Evolutionary conservation across 2,888 invertebrate genomes (phyloP), one percentile per base, ranked within the genome.

Genomic region (Protodeltote pygarga): DNA sequence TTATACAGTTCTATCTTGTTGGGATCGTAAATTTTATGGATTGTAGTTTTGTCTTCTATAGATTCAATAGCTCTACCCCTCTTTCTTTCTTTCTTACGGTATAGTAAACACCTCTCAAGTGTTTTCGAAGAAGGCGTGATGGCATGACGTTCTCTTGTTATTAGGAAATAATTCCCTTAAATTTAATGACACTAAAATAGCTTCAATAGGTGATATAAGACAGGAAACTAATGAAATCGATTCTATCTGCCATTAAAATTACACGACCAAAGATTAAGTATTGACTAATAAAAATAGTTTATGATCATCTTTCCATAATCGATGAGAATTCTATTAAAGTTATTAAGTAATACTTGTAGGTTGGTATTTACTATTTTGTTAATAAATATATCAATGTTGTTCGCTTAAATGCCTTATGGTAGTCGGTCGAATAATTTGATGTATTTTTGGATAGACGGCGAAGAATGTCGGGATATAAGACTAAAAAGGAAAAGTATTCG

Each of bases 391-490:
- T 14, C 2, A 16, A 16, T 21, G 6, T 9, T 5, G 14, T 23
- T 20, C 5, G 4, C 1, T 19, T n/a, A n/a, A 32, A 41, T 28
- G 16, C 31, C 9, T 28, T 9, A 15, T 17, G 13, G 19, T 25
- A 41, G 15, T 9, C n/a, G 5, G 10, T 8, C 21, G 15, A 1
- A 38, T 39, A 38, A 28, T 31, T 51, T 21, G 9, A 34, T 44
- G 1, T 6, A 9, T 16, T 1, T 6, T 17, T 33, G 17, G 8
- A 16, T 23, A 60, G 61, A 45, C 61, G 34, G 14, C 23, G 38
- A 25, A 31, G 55, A 45, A 55, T 55, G 55, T 34, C 23, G 5
- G 1, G 15, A 24, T 29, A 21, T 45, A 35, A 53, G 61, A 6
- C 19, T 6, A 19, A 19, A 19, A 6, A 19, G 19, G 19, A 2